These are phyloP conservation scores for Phrynocephalus guinanensis DNA, from an alignment of 2,797 vertebrate species.

Conservation along the genomic window DNA sequence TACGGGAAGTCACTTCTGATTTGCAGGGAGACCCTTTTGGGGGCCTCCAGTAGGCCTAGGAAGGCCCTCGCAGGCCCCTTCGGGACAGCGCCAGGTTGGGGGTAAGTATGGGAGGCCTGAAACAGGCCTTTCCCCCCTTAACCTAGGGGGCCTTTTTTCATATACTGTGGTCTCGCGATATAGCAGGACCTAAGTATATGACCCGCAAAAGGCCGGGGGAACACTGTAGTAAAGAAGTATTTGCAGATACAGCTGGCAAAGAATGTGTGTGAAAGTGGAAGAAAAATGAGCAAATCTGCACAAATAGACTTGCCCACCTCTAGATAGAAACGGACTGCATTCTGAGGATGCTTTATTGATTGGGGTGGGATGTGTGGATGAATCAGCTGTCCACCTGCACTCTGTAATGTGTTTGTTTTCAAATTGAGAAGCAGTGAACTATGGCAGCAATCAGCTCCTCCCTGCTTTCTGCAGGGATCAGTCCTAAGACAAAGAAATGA, in stretches of 20 bases:
- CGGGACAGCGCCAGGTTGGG: too few species aligned
- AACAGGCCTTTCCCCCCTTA: too few species aligned
- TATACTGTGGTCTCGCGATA: too few species aligned
- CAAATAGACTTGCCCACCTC: neutral
- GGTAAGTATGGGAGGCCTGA: too few species aligned
- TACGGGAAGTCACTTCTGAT: too few species aligned
- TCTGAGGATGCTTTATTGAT: neutral
- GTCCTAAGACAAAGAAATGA: neutral
- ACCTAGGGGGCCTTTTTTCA: too few species aligned
- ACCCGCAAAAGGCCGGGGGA: too few species aligned
- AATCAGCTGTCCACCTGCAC: neutral
- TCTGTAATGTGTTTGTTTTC: neutral
- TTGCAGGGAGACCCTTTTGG: too few species aligned
- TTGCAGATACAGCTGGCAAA: neutral
- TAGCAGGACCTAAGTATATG: too few species aligned
- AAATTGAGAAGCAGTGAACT: neutral
- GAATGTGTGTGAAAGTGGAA: neutral
- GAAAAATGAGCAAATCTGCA: neutral
- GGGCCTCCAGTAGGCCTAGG: too few species aligned
- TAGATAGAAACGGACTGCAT: neutral
- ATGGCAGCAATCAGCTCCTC: neutral
- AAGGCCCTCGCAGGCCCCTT: too few species aligned
- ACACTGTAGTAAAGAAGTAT: neutral
- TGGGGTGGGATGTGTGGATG: neutral
- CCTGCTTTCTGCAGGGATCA: neutral